A percentile compares a stretch with the other conserved stretches of the same genome.
phyloP scores from a whole-genome alignment of 1,140 invertebrate genomes.

The Mamestra configurata region DNA sequence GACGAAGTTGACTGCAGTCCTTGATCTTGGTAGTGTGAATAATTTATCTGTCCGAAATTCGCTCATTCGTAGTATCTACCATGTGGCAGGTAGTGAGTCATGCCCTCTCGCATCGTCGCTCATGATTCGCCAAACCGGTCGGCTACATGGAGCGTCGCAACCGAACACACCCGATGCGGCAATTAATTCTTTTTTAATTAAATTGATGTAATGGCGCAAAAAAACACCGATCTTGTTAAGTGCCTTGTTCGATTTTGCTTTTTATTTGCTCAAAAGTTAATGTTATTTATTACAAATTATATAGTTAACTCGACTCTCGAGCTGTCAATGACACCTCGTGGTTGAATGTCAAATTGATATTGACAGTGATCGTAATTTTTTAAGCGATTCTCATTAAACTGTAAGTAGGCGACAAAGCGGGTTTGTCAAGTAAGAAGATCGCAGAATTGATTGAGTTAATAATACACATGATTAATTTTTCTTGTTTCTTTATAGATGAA shows the following conservation, averaged over 20 bases:
- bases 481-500: not conserved
- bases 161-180: constrained; percentile 44
- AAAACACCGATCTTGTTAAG: not conserved
- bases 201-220: constrained; percentile 41
- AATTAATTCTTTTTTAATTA: constrained; percentile 52
- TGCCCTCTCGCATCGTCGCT: constrained; percentile 31
- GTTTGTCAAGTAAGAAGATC: constrained; percentile 5
- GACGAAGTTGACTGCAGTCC: constrained; percentile 41
- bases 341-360: constrained; percentile 8
- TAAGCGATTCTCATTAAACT: constrained; percentile 1
- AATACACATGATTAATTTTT: not conserved
- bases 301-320: not conserved
- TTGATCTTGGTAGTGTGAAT: constrained; percentile 53
- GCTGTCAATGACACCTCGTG: constrained; percentile 2
- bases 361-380: constrained; percentile 20
- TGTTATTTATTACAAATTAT: constrained; percentile 10
- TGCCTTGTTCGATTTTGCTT: constrained; percentile 10
- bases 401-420: not conserved
- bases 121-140: constrained; percentile 55
- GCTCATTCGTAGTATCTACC: constrained; percentile 47
- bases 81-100: constrained; percentile 62
- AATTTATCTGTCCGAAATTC: constrained; percentile 56
- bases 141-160: constrained; percentile 5
- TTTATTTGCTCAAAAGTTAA: not conserved
- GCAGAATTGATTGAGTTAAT: constrained; percentile 15